A percentile compares a stretch with the other conserved stretches of the same genome.
phyloP scores from a whole-genome alignment of 2,797 vertebrate genomes.

The Pseudochirops corinnae region DNA sequence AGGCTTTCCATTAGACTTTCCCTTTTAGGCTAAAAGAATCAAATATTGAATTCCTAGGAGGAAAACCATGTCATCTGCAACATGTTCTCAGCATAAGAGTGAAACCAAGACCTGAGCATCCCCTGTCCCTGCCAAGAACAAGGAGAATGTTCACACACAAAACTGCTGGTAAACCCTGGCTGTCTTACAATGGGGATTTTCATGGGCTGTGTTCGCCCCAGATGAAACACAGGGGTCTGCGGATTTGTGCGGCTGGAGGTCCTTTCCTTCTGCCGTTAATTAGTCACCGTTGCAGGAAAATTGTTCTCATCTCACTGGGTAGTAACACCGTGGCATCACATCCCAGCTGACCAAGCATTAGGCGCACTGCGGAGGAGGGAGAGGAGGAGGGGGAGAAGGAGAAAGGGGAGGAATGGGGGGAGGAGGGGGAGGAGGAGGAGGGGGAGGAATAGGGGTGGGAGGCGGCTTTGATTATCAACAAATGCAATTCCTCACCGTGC shows the following conservation, averaged over 20 bases:
- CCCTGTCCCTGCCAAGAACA: background rate
- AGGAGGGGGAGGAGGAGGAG: too few species aligned
- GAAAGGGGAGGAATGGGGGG: fast-evolving
- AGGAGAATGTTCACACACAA: too few species aligned
- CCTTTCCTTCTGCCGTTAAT: slow-evolving; percentile 2
- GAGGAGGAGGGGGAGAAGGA: too few species aligned
- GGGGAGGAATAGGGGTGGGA: fast-evolving
- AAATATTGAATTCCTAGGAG: background rate
- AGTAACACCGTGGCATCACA: background rate
- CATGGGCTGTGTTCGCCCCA: background rate
- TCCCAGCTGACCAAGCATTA: background rate
- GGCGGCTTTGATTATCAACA: fast-evolving
- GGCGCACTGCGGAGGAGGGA: background rate
- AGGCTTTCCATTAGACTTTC: background rate
- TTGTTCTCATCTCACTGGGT: background rate
- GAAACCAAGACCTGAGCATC: slow-evolving; percentile 17
- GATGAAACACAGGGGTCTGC: background rate
- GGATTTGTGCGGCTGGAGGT: background rate
- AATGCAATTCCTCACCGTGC: fast-evolving
- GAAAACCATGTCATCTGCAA: slow-evolving; percentile 21
- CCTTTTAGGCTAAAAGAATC: background rate
- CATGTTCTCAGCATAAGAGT: background rate
- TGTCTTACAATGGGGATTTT: background rate
- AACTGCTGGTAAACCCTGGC: too few species aligned
- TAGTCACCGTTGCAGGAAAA: background rate